Percentiles rank a stretch among this genome's conserved stretches.
Evolutionary conservation across 2,797 vertebrate genomes (phyloP).

Genomic region (Phyllotis vaccarum): DNA sequence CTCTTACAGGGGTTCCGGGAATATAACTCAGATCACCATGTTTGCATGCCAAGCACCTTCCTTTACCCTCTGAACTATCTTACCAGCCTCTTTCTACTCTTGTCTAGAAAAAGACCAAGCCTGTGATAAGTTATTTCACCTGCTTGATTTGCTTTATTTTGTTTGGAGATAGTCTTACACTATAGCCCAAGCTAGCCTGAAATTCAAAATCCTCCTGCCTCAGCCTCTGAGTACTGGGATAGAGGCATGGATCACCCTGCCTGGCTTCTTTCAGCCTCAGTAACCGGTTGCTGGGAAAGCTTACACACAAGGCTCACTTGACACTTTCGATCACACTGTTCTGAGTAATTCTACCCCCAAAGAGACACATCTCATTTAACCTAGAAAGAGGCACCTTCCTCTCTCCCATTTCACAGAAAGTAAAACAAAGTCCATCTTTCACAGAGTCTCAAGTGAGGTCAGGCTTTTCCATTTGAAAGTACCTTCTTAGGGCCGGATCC

Average conservation of each 20-base stretch:
- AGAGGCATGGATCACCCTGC: not conserved
- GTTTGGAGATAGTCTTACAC: not conserved
- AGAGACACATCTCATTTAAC: too few species aligned
- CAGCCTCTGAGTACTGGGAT: not conserved
- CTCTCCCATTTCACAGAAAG: conserved; percentile 1
- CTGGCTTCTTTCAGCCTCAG: not conserved
- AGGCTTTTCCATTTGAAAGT: not conserved
- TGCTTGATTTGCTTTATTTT: not conserved
- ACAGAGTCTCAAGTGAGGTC: not conserved
- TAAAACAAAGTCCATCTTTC: not conserved
- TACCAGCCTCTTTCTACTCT: not conserved
- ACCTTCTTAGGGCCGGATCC: not conserved
- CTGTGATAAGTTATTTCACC: not conserved
- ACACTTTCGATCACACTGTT: too few species aligned
- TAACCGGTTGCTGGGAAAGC: not conserved
- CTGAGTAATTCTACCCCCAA: not conserved
- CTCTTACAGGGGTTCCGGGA: not conserved
- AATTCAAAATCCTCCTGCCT: not conserved
- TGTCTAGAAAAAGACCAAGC: too few species aligned
- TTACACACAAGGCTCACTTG: not conserved
- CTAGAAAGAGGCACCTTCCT: not conserved
- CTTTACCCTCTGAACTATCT: not conserved
- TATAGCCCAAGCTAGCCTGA: not conserved
- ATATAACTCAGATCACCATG: not conserved
- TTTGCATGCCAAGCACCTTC: not conserved